Evolutionary conservation across 1,140 invertebrate species (phyloP).

Genomic region (Chlorops oryzae): DNA sequence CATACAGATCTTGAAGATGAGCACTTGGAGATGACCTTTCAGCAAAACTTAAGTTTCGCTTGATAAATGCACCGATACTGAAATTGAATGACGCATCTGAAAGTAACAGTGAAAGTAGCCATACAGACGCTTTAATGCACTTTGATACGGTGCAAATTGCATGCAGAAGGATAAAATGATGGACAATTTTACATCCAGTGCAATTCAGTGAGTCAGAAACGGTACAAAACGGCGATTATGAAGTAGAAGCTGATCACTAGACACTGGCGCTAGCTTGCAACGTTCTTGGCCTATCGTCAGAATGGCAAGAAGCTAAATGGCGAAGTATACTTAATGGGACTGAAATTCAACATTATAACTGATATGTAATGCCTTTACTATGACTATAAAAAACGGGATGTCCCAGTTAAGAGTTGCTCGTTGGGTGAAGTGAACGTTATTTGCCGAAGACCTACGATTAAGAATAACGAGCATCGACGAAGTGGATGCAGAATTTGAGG

Average conservation of each 20-base stretch:
- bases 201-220: conserved; percentile 31
- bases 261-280: too few species aligned
- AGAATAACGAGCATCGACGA: conserved; percentile 19
- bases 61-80: conserved; percentile 25
- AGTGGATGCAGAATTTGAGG: conserved; percentile 20
- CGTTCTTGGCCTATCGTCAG: conserved; percentile 22
- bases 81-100: conserved; percentile 29
- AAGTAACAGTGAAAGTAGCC: conserved; percentile 29
- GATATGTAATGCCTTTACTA: conserved; percentile 37
- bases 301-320: conserved; percentile 21
- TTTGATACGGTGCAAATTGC: conserved; percentile 30
- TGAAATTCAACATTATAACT: conserved; percentile 6
- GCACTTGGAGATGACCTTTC: conserved; percentile 7
- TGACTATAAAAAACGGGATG: conserved; percentile 34
- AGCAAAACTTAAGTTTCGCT: conserved; percentile 12
- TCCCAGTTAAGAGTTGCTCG: conserved; percentile 26
- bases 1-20: conserved; percentile 3
- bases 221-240: conserved; percentile 19
- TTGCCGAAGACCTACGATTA: conserved; percentile 23
- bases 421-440: too few species aligned
- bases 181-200: conserved; percentile 25
- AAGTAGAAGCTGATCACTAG: too few species aligned
- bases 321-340: conserved; percentile 15
- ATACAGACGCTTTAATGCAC: conserved; percentile 34
- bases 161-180: conserved; percentile 22